phyloP scores from a whole-genome alignment of 2,888 invertebrate genomes.

The Eupithecia pulchellata region DNA sequence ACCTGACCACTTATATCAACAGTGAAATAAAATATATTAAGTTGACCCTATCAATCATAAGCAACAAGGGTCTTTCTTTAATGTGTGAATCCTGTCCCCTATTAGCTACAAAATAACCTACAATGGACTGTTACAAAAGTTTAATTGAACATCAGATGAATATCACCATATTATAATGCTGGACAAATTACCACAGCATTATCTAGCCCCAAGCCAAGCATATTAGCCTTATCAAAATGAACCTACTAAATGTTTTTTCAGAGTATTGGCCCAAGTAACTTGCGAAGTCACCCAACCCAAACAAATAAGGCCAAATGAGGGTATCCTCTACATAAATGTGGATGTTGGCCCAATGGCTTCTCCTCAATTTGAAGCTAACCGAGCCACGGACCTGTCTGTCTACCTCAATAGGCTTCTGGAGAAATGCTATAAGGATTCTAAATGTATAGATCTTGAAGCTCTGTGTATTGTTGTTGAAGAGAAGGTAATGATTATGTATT shows the following conservation, averaged over 20 bases:
- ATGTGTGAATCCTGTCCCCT: neutral
- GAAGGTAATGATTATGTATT: conserved; percentile 84
- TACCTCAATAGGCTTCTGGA: conserved; percentile 93
- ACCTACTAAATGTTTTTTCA: conserved; percentile 62
- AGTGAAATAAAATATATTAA: too few relatives aligned
- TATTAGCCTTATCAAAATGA: neutral
- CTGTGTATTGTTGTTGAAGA: conserved; percentile 97
- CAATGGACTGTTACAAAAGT: neutral
- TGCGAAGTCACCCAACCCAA: conserved; percentile 95
- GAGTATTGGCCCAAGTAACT: conserved; percentile 94
- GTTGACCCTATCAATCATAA: neutral
- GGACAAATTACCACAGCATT: neutral
- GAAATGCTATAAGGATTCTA: conserved; percentile 95
- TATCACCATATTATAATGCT: neutral
- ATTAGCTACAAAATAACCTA: neutral
- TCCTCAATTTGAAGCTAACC: conserved; percentile 92
- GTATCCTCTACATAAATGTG: conserved; percentile 93
- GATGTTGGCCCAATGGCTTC: conserved; percentile 95
- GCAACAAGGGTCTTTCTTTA: neutral
- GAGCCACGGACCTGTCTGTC: conserved; percentile 89
- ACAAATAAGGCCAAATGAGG: conserved; percentile 94
- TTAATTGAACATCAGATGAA: neutral
- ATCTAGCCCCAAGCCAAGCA: neutral
- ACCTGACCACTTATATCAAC: neutral
- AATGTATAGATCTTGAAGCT: conserved; percentile 96